Percentiles rank a stretch among this genome's conserved stretches.
Evolutionary conservation across 2,113 vertebrate genomes (phyloP).

Genomic region (Pygoscelis adeliae): DNA sequence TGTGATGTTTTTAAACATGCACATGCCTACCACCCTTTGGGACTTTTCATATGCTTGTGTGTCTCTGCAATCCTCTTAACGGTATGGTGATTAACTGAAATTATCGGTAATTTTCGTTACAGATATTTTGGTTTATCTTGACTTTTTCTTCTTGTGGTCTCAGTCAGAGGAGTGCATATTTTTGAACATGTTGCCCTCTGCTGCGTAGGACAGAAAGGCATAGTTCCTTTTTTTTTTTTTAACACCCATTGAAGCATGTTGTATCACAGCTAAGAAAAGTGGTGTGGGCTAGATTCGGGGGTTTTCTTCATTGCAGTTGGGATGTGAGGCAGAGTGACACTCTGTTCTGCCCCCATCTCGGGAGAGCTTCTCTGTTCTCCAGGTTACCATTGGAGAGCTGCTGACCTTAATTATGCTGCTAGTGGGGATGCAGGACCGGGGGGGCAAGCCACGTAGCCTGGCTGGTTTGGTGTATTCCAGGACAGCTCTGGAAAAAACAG

Average conservation of each 20-base stretch:
- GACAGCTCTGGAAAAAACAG: neutral
- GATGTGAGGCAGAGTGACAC: neutral
- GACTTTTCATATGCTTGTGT: neutral
- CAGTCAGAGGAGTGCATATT: neutral
- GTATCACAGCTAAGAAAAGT: neutral
- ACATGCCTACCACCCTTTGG: neutral
- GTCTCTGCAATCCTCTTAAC: neutral
- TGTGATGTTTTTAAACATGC: neutral
- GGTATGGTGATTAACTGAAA: neutral
- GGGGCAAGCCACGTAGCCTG: neutral
- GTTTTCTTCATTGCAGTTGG: neutral
- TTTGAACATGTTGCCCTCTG: neutral
- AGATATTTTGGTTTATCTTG: neutral
- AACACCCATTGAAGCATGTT: neutral
- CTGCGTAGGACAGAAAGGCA: neutral
- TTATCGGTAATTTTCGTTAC: neutral
- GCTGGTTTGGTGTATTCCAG: neutral
- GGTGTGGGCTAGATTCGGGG: neutral
- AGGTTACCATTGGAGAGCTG: neutral
- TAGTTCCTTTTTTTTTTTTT: neutral
- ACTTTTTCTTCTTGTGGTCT: neutral
- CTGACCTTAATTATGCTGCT: neutral
- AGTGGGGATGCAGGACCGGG: neutral
- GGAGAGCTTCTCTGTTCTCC: neutral
- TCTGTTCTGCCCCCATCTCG: fast-evolving